A percentile compares a stretch with the other conserved stretches of the same genome.
These are phyloP conservation scores for Mycalesis mineus DNA, from an alignment of 2,888 invertebrate species.

Conservation along the genomic window DNA sequence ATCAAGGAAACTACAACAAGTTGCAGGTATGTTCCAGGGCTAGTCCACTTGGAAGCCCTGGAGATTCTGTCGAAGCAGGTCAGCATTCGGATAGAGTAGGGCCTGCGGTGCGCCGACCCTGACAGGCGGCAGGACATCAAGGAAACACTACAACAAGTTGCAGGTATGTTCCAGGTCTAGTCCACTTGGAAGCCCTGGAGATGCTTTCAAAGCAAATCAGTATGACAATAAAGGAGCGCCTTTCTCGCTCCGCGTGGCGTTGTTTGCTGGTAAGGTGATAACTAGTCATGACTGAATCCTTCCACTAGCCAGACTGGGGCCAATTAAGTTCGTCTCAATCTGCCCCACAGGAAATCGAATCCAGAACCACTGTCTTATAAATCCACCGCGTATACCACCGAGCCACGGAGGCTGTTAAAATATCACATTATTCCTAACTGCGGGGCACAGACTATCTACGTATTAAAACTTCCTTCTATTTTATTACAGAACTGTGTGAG, in stretches of 20 bases:
- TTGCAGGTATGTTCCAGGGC: constrained; percentile 75
- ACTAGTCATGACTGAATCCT: no score
- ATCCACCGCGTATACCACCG: no score
- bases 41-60: constrained; percentile 88
- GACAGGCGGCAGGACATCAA: constrained; percentile 82
- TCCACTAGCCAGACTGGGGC: no score
- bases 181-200: constrained; percentile 93
- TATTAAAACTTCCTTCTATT: no score
- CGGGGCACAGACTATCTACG: no score
- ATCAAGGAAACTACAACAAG: constrained; percentile 87
- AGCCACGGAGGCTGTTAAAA: no score
- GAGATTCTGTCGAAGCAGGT: constrained; percentile 93
- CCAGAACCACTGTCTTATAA: no score
- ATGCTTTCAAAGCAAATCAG: constrained; percentile 90
- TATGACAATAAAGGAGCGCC: constrained; percentile 83
- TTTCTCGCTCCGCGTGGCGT: no score
- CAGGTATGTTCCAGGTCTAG: constrained; percentile 81
- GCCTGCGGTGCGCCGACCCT: constrained; percentile 76
- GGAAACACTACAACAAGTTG: constrained; percentile 86
- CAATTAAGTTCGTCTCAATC: no score
- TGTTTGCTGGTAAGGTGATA: no score
- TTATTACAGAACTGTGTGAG: constrained; percentile 81
- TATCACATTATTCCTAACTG: no score
- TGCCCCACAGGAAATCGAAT: no score
- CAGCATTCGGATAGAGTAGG: constrained; percentile 83